Evolutionary conservation across 2,113 vertebrate genomes (phyloP), one percentile per base, ranked within the genome.

Genomic region (Gadus macrocephalus): DNA sequence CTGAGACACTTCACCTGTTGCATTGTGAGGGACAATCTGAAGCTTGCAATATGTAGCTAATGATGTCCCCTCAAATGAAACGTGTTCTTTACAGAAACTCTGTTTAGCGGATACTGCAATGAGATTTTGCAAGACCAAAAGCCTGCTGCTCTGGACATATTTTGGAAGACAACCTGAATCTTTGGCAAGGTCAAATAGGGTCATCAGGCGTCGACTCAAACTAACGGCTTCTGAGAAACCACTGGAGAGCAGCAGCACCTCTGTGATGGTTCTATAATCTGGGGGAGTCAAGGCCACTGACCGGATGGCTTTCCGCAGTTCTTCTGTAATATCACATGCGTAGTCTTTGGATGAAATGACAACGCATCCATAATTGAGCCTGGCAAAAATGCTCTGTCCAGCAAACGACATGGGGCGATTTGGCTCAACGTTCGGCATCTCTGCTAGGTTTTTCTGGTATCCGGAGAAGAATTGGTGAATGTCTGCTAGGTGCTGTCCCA

Each of bases 171-270:
- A 85, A 5, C 55, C 68, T 3, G 85, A 89, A 73, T 93, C 90
- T 53, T 71, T 73, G 53, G 92, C 88, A 14, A 94, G 64, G 64
- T 71, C 78, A 16, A 95, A 78, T 55, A 96, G 88, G 64, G 74
- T 81, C 19, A 89, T 81, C 0, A 96, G 82, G 62, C 86, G 85
- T 0, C 72, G 73, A 31, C 93, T 93, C 66, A 94, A 77, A 38
- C n/a, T 71, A 2, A 65, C 16, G 16, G 93, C 90, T 1, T 94
- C 90, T 56, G 74, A 85, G 58, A 95, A 92, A 17, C 94, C 95
- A 1, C 86, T 82, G 2, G 90, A 89, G 25, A 91, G 77, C 15
- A 96, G 79, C 56, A 89, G 83, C 62, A 93, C 88, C 79, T 95
- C 93, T 2, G 91, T 84, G 27, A 94, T 86, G 25, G 84, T 76